Evolutionary conservation across 2,113 vertebrate genomes (phyloP).

Genomic region (Vidua chalybeata): DNA sequence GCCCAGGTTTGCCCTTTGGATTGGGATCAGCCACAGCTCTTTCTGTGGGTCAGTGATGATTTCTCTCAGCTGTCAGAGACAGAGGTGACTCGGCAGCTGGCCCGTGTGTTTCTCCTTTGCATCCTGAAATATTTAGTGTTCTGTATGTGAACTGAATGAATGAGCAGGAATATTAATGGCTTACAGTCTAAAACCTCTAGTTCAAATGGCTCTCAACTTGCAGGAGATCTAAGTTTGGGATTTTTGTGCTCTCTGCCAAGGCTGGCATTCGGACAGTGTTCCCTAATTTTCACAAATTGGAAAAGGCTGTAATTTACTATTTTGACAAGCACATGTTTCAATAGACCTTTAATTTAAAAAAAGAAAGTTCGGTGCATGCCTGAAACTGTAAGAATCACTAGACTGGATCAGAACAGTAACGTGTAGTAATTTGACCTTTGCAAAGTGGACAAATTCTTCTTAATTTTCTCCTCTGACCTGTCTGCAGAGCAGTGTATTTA

Average conservation of each 20-base stretch:
- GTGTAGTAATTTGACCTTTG: neutral
- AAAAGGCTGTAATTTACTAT: slow-evolving; percentile 42
- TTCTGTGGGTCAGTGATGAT: neutral
- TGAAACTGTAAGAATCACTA: slow-evolving; percentile 8
- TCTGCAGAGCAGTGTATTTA: neutral
- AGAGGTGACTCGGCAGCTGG: fast-evolving
- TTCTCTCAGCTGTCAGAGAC: neutral
- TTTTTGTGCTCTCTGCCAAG: neutral
- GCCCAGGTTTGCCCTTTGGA: neutral
- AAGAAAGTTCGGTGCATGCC: neutral
- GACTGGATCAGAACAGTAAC: slow-evolving; percentile 13
- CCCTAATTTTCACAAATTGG: slow-evolving; percentile 2
- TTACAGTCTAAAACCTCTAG: neutral
- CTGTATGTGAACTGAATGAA: neutral
- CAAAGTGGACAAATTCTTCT: neutral
- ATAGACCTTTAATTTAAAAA: slow-evolving; percentile 44
- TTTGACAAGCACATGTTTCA: slow-evolving; percentile 33
- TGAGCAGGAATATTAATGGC: neutral
- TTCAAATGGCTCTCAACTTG: slow-evolving; percentile 4
- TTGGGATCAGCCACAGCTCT: neutral
- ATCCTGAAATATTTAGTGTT: neutral
- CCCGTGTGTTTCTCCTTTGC: neutral
- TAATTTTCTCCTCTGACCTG: neutral
- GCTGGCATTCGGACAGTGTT: neutral
- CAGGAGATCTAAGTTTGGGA: slow-evolving; percentile 34